A percentile compares a stretch with the other conserved stretches of the same genome.
phyloP scores from a whole-genome alignment of 2,113 vertebrate species.

The Puntigrus tetrazona region DNA sequence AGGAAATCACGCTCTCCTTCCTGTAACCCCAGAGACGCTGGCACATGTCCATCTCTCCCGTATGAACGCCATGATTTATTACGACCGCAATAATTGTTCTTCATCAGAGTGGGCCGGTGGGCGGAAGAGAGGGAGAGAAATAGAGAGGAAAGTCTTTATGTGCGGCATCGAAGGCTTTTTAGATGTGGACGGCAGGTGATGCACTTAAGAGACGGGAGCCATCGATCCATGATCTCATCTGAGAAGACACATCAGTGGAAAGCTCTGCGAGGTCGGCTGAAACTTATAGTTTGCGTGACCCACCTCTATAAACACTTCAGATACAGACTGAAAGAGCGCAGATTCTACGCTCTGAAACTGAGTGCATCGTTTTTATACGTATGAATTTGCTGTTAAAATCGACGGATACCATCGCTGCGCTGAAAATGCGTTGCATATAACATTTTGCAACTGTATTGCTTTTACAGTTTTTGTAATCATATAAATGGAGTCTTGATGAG shows the following conservation, averaged over 20 bases:
- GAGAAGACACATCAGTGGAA: conserved; percentile 19
- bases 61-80: conserved; percentile 39
- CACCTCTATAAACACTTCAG: conserved; percentile 9
- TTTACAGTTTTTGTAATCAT: not conserved
- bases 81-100: conserved; percentile 42
- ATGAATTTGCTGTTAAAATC: too few relatives aligned
- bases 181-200: not conserved
- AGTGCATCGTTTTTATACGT: not conserved
- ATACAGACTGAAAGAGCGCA: too few relatives aligned
- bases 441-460: not conserved
- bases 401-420: too few relatives aligned
- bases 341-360: not conserved
- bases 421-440: not conserved
- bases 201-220: conserved; percentile 22
- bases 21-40: conserved; percentile 27
- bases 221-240: conserved; percentile 32
- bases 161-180: conserved; percentile 22
- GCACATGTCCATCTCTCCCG: conserved; percentile 38
- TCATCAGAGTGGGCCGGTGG: conserved; percentile 26
- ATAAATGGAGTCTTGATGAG: not conserved
- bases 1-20: conserved; percentile 26
- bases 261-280: not conserved
- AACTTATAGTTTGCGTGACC: not conserved
- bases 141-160: not conserved
- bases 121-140: not conserved